Evolutionary conservation across 1,140 invertebrate species (phyloP), one percentile per base, ranked within the genome.

Genomic region (Spodoptera litura): DNA sequence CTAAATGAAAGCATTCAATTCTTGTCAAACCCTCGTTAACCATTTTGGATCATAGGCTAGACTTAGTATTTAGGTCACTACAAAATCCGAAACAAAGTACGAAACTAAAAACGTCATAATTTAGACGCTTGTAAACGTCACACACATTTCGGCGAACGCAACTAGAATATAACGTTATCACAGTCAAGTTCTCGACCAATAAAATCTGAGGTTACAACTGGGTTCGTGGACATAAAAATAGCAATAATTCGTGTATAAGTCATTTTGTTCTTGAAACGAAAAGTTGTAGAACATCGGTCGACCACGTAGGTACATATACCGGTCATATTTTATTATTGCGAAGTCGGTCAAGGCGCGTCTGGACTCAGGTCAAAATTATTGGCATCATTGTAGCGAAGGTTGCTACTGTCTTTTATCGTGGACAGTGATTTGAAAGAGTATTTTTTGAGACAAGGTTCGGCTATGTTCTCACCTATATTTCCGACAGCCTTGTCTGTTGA

Each of bases 261-360:
- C 49, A 62, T 78, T 55, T 49, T 62, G 66, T 78, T 72, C 66
- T 62, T 64, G 56, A 78, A 75, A 62, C 49, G 49, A 52, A 58
- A 62, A 72, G 56, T 52, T 72, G 70, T 78, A 78, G 72, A 78
- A 72, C 58, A 62, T 71, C 44, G 31, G 15, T 56, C 20, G 56
- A 38, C 66, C 70, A 73, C 59, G 27, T 79, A 81, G 62, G 8
- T 10, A 44, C 9, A 6, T 44, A 44, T 44, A 6, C 53, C 38
- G 74, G 73, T 77, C 74, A 77, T 80, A 80, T 64, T 59, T 72
- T 80, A 80, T 76, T 80, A 76, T 77, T 73, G 61, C 31, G 68
- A 53, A 75, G 51, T 76, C 72, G 78, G 78, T 71, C 78, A 80
- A 80, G 78, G 73, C 49, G 56, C 72, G 73, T 70, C 64, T 62